A percentile compares a stretch with the other conserved stretches of the same genome.
These are phyloP conservation scores for Caenorhabditis sp. DNA, from an alignment of 2,888 invertebrate genomes.

Conservation along the genomic window DNA sequence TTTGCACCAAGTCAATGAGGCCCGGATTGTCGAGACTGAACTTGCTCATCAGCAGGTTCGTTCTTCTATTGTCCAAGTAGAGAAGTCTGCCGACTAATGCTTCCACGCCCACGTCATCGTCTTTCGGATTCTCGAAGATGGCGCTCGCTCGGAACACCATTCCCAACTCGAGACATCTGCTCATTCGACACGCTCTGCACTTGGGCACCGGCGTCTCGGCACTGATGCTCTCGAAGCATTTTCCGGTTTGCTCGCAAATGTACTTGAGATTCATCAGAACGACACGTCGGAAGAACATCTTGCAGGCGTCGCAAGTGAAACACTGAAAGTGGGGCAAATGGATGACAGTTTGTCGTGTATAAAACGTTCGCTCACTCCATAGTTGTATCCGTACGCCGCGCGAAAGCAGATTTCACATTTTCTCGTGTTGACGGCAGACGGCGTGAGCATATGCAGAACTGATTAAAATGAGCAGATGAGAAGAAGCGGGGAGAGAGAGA, in stretches of 20 bases:
- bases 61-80: not conserved
- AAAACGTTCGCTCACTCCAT: not conserved
- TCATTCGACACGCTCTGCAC: constrained; percentile 38
- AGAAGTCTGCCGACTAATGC: not conserved
- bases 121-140: not conserved
- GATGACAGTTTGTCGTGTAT: not conserved
- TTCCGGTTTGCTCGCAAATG: not conserved
- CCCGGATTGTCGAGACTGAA: not conserved
- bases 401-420: too few species aligned
- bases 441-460: too few species aligned
- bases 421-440: too few species aligned
- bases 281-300: constrained; percentile 6
- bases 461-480: too few species aligned
- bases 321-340: not conserved
- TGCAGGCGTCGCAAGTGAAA: not conserved
- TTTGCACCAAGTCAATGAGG: not conserved
- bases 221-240: not conserved
- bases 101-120: not conserved
- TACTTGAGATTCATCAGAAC: not conserved
- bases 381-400: too few species aligned
- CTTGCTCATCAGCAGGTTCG: constrained; percentile 2
- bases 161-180: constrained; percentile 25
- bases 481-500: too few species aligned
- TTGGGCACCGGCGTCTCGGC: not conserved
- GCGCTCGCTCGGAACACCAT: not conserved